These are phyloP conservation scores for Coluber constrictor DNA, from an alignment of 2,797 vertebrate species.

Conservation along the genomic window DNA sequence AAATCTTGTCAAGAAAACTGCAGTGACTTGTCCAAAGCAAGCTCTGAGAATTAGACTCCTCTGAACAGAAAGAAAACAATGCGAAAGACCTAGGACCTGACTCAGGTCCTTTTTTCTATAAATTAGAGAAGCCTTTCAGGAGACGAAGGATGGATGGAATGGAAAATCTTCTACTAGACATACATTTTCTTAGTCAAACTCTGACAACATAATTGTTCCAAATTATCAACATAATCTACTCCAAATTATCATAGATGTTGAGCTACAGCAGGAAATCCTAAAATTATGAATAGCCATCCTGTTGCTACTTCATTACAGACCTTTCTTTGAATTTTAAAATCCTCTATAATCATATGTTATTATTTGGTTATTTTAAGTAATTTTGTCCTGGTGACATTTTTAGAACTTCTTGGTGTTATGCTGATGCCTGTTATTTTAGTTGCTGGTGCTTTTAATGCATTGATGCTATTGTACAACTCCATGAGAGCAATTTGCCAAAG, in stretches of 20 bases:
- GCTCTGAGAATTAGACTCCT: not conserved
- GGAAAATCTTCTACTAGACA: not conserved
- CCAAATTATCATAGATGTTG: not conserved
- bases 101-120: not conserved
- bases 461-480: not conserved
- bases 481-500: not conserved
- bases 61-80: not conserved
- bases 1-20: not conserved
- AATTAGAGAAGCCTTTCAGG: not conserved
- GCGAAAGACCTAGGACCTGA: not conserved
- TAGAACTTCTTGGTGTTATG: not conserved
- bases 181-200: not conserved
- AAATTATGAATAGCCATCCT: not conserved
- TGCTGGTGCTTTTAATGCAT: not conserved
- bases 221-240: not conserved
- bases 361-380: not conserved
- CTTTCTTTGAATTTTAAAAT: not conserved
- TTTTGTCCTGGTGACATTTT: not conserved
- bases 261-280: no score
- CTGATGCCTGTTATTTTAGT: not conserved
- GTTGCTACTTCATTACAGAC: not conserved
- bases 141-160: not conserved
- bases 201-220: not conserved
- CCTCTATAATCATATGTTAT: not conserved
- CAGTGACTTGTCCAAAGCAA: not conserved